Base-by-base conservation (phyloP, 2,888 invertebrate species). In the Drosophila acutilabella region DNA sequence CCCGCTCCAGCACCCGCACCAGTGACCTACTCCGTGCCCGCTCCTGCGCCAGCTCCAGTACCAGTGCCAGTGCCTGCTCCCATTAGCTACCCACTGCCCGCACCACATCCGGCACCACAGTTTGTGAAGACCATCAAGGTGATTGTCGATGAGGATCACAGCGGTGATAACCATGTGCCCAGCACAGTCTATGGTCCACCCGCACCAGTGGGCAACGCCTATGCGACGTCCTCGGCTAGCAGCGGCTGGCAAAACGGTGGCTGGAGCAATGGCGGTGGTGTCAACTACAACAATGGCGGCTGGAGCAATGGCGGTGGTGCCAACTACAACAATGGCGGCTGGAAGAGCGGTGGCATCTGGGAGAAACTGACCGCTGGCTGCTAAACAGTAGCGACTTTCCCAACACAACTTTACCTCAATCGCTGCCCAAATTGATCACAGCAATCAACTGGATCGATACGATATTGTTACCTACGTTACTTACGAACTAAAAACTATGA, bases 281-380 rank as follows among this genome's bases (percentile, higher is more conserved):
- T 44, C 40, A 60, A 42, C 56, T 62, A 30, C 44, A 64, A 52
- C 41, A 77, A 71, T 48, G 40, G 52, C 11, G 62, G 54, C 36
- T 57, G 45, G 45, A 38, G 26, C 26, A 26, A 23, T 18, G 67
- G 77, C 56, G 44, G 56, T 11, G 62, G 48, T 7, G 10, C 47
- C 36, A 26, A 5, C 57, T 58, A 23, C 14, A 56, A 44, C 40
- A 77, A 76, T 38, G 47, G 64, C 30, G 54, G 56, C 45, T 58
- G 78, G 78, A 89, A 90, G 66, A 75, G 86, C 45, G 91, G 90
- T 38, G 89, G 89, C 73, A 81, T 89, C 69, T 87, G 80, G 69
- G 91, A 90, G 75, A 89, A 89, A 61, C 61, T 90, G 40, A 59
- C 80, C 3, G 40, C 81, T 10, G 89, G 90, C 64, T 89, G 89